Evolutionary conservation across 1,140 invertebrate species (phyloP).

Genomic region (Hypsibius dujardini): DNA sequence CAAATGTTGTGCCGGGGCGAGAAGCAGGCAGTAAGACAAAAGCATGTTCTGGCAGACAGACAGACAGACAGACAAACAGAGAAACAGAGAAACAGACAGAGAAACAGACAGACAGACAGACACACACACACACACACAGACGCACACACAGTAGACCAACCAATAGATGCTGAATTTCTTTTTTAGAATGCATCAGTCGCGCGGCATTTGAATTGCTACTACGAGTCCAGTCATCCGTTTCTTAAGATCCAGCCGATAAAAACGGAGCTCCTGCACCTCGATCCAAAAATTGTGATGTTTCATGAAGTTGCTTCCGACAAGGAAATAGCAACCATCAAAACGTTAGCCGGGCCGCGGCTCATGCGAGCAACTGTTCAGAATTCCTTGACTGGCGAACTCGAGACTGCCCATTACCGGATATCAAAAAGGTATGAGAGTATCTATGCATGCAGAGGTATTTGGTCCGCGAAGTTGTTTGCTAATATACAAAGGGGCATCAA

Average conservation of each 20-base stretch:
- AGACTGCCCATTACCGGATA: constrained; percentile 82
- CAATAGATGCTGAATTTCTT: no score
- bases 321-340: constrained; percentile 74
- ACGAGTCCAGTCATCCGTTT: constrained; percentile 49
- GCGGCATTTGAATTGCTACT: constrained; percentile 53
- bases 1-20: constrained; percentile 81
- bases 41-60: no score
- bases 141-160: no score
- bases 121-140: no score
- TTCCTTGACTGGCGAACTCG: constrained; percentile 72
- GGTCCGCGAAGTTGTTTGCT: not conserved
- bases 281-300: constrained; percentile 70
- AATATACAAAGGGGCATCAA: no score
- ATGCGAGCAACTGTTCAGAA: constrained; percentile 89
- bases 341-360: constrained; percentile 66
- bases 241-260: constrained; percentile 68
- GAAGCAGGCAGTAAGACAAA: constrained; percentile 35
- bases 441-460: no score
- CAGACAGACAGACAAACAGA: no score
- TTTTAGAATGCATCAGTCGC: constrained; percentile 26
- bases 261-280: constrained; percentile 64
- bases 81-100: no score
- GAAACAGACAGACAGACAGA: no score
- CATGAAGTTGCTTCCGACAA: constrained; percentile 69
- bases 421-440: constrained; percentile 70